Percentiles rank a stretch among this genome's conserved stretches.
Evolutionary conservation across 2,888 invertebrate species (phyloP).

Genomic region (Poecilus cupreus): DNA sequence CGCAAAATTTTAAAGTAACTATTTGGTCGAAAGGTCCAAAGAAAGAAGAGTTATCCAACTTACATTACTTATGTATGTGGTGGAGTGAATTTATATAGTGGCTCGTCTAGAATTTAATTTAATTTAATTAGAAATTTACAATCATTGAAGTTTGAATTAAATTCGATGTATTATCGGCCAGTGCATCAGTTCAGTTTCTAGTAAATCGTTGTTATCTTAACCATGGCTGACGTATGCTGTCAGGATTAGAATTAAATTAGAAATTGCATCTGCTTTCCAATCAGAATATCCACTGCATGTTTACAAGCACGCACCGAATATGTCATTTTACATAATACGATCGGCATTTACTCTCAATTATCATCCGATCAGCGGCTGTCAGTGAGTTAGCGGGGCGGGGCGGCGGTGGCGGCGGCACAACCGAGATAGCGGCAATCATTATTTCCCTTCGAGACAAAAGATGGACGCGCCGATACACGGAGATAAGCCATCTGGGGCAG

Average conservation of each 20-base stretch:
- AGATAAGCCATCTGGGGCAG: conserved; percentile 53
- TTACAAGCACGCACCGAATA: conserved; percentile 63
- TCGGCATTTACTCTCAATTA: conserved; percentile 64
- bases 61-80: too few species aligned
- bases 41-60: too few species aligned
- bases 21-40: too few species aligned
- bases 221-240: background rate
- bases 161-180: background rate
- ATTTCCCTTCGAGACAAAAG: conserved; percentile 64
- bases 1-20: too few species aligned
- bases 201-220: conserved; percentile 17
- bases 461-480: conserved; percentile 63
- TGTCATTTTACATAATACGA: conserved; percentile 65
- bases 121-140: background rate
- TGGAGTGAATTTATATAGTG: too few species aligned
- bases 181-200: background rate
- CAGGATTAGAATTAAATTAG: too few species aligned
- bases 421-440: conserved; percentile 61
- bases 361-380: conserved; percentile 46
- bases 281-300: conserved; percentile 8
- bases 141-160: background rate
- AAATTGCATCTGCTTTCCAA: too few species aligned
- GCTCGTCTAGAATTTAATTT: background rate
- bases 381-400: conserved; percentile 58
- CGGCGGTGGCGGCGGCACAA: conserved; percentile 12